A percentile compares a stretch with the other conserved stretches of the same genome.
Evolutionary conservation across 2,888 invertebrate genomes (phyloP).

Genomic region (Scrobipalpa costella): DNA sequence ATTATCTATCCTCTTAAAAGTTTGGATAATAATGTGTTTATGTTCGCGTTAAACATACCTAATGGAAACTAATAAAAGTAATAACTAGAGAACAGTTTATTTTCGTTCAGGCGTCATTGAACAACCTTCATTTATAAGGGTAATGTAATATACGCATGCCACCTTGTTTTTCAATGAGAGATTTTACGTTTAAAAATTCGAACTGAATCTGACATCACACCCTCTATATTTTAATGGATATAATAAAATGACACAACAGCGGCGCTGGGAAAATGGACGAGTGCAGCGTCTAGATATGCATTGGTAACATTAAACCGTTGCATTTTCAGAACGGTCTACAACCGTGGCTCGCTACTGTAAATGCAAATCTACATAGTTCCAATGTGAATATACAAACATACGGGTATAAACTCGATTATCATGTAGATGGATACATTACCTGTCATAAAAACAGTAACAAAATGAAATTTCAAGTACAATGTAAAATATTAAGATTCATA

Average conservation of each 20-base stretch:
- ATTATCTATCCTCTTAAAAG: not conserved
- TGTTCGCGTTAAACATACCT: not conserved
- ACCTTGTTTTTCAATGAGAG: no score
- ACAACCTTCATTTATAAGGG: no score
- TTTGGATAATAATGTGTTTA: not conserved
- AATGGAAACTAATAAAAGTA: not conserved
- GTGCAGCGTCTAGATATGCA: constrained; percentile 4
- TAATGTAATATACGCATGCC: no score
- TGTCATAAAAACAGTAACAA: not conserved
- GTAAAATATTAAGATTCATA: not conserved
- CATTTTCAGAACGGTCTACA: not conserved
- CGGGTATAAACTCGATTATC: not conserved
- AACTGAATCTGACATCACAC: not conserved
- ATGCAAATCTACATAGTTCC: constrained; percentile 10
- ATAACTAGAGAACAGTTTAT: no score
- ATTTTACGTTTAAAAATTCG: no score
- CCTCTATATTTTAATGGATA: not conserved
- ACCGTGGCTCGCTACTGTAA: constrained; percentile 9
- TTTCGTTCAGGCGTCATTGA: no score
- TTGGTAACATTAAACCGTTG: constrained; percentile 1
- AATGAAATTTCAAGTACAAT: not conserved
- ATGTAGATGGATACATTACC: not conserved
- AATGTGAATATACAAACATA: not conserved
- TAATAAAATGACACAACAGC: not conserved
- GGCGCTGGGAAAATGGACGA: not conserved